Evolutionary conservation across 2,888 invertebrate genomes (phyloP), one percentile per base, ranked within the genome.

Genomic region (Mesodorylaimus sp.): DNA sequence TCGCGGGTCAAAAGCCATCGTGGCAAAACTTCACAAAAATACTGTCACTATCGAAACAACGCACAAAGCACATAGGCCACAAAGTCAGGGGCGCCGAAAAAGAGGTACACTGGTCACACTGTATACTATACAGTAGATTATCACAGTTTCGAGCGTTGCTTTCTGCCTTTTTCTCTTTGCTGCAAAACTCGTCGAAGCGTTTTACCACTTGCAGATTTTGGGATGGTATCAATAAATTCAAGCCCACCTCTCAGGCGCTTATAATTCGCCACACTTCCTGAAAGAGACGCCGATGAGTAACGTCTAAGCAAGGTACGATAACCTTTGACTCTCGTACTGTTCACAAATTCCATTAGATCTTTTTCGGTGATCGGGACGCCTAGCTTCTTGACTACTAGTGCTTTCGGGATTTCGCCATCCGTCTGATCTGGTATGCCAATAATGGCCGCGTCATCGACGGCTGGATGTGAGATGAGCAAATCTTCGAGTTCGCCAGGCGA

Each of bases 401-500:
- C 66, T 37, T 56, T 55, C 2, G 66, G 65, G 13, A 66, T 47
- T 54, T 69, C 69, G 13, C 69, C 70, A 2, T 61, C 61, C 16
- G 56, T 50, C 21, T 60, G 70, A 65, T 84, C 76, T 0, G 81
- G 79, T 47, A 76, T 65, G 19, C 85, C 87, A 60, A 85, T 76
- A 32, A 88, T 87, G 32, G 81, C 86, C 23, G 76, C 80, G 62
- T 87, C 85, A 50, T 76, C 74, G 46, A 87, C 76, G 48, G 75
- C 75, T 1, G 75, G 71, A 70, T 82, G 77, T 36, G 76, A 76
- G 47, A 84, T 69, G 37, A 88, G 66, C 45, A 87, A 61, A 19
- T 78, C 79, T 68, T 89, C 88, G 37, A 89, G 68, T 70, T 88
- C 87, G 1, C 86, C 85, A 1, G 87, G 87, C 0, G 86, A 78